Evolutionary conservation across 2,888 invertebrate species (phyloP).

Genomic region (Cinara cedri): DNA sequence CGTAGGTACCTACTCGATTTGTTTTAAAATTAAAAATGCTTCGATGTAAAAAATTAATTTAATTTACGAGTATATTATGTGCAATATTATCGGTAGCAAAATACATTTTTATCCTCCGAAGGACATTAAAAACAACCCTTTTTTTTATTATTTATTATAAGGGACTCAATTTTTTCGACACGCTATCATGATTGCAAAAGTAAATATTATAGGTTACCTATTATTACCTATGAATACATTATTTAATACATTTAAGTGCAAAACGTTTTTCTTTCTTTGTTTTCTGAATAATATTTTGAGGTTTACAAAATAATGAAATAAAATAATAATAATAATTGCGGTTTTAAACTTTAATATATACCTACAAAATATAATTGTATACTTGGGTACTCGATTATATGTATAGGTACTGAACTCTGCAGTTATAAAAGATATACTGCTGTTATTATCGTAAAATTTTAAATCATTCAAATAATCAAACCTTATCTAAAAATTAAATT

Average conservation of each 20-base stretch:
- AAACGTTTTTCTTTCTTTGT: neutral
- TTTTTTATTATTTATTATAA: neutral
- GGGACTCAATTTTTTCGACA: neutral
- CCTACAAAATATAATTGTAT: neutral
- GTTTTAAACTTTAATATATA: neutral
- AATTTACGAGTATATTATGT: too few species aligned
- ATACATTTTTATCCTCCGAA: neutral
- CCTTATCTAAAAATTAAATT: constrained; percentile 3
- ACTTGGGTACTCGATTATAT: neutral
- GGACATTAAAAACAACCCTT: constrained; percentile 24
- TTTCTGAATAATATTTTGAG: neutral
- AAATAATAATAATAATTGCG: neutral
- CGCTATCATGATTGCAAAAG: neutral
- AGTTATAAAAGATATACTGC: neutral
- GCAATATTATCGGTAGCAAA: neutral
- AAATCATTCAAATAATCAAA: constrained; percentile 7
- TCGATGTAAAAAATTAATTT: neutral
- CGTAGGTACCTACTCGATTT: too few species aligned
- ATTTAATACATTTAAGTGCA: neutral
- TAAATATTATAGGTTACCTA: neutral
- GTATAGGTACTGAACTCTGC: neutral
- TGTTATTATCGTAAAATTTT: neutral
- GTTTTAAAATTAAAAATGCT: neutral
- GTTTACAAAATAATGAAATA: neutral
- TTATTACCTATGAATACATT: neutral